Percentiles rank a stretch among this genome's conserved stretches.
These are phyloP conservation scores for Onthophagus sagittarius DNA, from an alignment of 2,888 invertebrate species.

Conservation along the genomic window DNA sequence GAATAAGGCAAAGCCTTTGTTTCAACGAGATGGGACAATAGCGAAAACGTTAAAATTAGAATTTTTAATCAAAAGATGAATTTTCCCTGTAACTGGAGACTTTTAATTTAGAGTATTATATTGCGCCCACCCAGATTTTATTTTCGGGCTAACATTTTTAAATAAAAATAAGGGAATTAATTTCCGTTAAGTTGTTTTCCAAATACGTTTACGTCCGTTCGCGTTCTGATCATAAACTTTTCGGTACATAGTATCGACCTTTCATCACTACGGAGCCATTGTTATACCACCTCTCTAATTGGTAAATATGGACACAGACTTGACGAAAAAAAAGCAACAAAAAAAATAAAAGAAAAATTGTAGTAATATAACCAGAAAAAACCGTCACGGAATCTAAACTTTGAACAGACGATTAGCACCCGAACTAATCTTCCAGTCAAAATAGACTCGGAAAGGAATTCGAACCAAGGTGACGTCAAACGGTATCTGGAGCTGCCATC, in stretches of 20 bases:
- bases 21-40: no score
- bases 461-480: neutral
- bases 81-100: no score
- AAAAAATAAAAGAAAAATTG: neutral
- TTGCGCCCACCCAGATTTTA: neutral
- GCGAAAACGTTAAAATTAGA: no score
- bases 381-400: neutral
- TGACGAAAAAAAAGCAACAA: neutral
- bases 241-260: neutral
- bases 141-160: neutral
- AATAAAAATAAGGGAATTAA: neutral
- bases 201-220: neutral
- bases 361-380: neutral
- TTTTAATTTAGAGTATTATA: no score
- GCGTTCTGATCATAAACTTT: neutral
- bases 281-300: neutral
- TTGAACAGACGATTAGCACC: neutral
- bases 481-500: neutral
- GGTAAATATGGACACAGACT: neutral
- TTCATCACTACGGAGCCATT: neutral
- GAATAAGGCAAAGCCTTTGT: neutral
- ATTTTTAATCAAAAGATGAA: no score
- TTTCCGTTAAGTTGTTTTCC: neutral
- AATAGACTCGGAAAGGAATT: neutral
- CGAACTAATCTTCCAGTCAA: neutral